Conservation (phyloP, 2,113 vertebrate genomes). For the Elaphurus davidianus region DNA sequence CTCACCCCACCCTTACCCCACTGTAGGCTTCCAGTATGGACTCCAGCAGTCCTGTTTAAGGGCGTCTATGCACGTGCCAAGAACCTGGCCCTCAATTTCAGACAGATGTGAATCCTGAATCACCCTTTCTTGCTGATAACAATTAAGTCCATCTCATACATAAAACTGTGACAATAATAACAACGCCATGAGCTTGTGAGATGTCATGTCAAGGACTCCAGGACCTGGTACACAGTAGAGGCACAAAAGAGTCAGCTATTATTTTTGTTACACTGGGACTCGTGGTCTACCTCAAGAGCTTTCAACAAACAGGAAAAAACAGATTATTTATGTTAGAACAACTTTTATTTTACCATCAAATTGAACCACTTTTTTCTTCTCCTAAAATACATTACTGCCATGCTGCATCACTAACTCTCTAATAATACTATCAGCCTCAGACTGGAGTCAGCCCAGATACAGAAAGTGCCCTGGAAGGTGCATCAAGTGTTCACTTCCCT, state of each 20-base stretch:
- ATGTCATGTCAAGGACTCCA: background rate
- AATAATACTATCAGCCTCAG: background rate
- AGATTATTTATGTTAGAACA: background rate
- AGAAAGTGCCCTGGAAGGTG: background rate
- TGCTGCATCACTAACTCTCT: background rate
- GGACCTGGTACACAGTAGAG: background rate
- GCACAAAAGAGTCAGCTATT: background rate
- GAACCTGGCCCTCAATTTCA: background rate
- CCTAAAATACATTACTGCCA: background rate
- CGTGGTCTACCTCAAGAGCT: background rate
- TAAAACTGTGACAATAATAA: background rate
- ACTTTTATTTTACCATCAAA: background rate
- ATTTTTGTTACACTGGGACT: background rate
- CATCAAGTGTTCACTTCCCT: background rate
- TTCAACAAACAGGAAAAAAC: background rate
- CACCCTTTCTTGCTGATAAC: background rate
- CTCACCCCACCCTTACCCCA: background rate
- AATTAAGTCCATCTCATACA: background rate
- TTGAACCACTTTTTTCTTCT: background rate
- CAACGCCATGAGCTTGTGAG: background rate
- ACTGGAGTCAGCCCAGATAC: background rate
- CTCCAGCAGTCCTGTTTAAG: background rate
- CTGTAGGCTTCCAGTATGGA: fast-evolving
- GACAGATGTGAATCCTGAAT: background rate
- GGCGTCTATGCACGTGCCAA: fast-evolving